phyloP scores from a whole-genome alignment of 2,113 vertebrate genomes.

The Psettodes erumei region DNA sequence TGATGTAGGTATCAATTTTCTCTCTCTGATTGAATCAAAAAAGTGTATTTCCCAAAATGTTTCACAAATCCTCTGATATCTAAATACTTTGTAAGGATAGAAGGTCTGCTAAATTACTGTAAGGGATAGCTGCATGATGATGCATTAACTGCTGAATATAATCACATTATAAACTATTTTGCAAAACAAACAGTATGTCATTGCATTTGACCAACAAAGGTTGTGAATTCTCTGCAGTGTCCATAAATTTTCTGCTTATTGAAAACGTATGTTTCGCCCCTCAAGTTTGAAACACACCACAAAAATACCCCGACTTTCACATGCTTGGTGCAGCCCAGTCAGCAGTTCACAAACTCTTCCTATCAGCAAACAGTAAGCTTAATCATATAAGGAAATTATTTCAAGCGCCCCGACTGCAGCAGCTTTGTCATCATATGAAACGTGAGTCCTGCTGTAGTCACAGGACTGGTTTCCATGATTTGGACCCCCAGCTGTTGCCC shows the following conservation, averaged over 20 bases:
- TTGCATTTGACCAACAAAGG: no score
- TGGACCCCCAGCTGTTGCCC: not conserved
- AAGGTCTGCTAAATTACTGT: no score
- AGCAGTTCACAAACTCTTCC: not conserved
- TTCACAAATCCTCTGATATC: not conserved
- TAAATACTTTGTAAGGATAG: no score
- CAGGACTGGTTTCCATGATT: conserved; percentile 17
- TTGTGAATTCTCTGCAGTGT: no score
- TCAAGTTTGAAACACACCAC: not conserved
- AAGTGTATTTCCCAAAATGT: not conserved
- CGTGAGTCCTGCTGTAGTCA: not conserved
- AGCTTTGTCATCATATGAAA: not conserved
- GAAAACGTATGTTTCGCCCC: not conserved
- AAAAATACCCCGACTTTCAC: not conserved
- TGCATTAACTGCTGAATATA: no score
- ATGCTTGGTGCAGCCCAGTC: not conserved
- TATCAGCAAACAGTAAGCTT: not conserved
- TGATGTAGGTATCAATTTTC: no score
- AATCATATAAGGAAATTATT: not conserved
- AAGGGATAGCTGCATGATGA: no score
- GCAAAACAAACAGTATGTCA: no score
- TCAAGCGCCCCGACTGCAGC: not conserved
- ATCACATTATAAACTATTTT: no score
- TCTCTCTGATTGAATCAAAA: not conserved
- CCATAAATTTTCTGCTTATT: no score